These are phyloP conservation scores for Amphiura filiformis DNA, from an alignment of 35 echinoderm and acorn worm species.

Conservation along the genomic window DNA sequence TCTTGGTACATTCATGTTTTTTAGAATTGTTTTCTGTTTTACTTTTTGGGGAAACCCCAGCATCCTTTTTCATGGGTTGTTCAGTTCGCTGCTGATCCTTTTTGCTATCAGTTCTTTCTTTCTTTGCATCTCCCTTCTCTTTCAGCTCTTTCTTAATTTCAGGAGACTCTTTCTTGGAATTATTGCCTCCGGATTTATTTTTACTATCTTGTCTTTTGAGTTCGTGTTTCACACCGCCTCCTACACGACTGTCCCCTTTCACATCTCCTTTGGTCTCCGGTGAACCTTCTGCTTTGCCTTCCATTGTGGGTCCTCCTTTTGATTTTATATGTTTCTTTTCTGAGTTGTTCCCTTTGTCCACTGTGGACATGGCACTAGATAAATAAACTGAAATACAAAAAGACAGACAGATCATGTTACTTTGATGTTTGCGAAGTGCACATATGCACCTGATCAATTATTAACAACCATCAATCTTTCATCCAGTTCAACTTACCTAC, in stretches of 20 bases:
- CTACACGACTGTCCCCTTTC: slow-evolving; percentile 2
- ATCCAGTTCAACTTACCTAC: neutral
- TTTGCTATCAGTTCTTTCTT: slow-evolving; percentile 31
- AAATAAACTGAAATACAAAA: neutral
- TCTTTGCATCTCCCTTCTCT: slow-evolving; percentile 43
- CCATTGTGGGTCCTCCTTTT: neutral
- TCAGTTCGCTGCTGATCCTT: slow-evolving; percentile 37
- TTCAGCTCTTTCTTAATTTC: slow-evolving; percentile 29
- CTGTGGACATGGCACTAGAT: slow-evolving; percentile 31
- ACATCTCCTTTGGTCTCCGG: slow-evolving; percentile 14
- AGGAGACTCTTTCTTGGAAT: slow-evolving; percentile 17
- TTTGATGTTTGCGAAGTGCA: neutral
- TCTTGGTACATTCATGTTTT: slow-evolving; percentile 61
- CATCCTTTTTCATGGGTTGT: slow-evolving; percentile 31
- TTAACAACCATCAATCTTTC: neutral
- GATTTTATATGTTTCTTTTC: slow-evolving; percentile 26
- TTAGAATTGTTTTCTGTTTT: slow-evolving; percentile 35
- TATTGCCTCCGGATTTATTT: neutral
- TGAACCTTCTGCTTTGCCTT: slow-evolving; percentile 4
- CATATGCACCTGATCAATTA: neutral
- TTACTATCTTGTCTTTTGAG: slow-evolving; percentile 37
- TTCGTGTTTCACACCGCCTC: slow-evolving; percentile 27
- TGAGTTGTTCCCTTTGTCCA: slow-evolving; percentile 26
- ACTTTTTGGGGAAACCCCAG: slow-evolving; percentile 44
- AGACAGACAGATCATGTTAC: neutral